Percentiles rank a stretch among this genome's conserved stretches.
These are phyloP conservation scores for Zaprionus davidi DNA, from an alignment of 1,140 invertebrate species.

Conservation along the genomic window DNA sequence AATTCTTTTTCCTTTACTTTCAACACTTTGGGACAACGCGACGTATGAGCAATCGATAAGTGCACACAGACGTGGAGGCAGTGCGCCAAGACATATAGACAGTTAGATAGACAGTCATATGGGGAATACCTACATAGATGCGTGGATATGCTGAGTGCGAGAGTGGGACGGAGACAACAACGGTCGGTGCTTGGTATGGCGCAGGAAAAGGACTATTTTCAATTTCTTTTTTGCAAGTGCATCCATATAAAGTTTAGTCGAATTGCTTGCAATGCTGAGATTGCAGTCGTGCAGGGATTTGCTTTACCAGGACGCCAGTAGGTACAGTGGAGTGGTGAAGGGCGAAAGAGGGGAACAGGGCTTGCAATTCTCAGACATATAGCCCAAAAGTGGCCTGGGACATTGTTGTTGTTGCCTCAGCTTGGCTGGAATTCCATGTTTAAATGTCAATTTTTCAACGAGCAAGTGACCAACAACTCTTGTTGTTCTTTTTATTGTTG, in stretches of 20 bases:
- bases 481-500: conserved; percentile 29
- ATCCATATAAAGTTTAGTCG: conserved; percentile 66
- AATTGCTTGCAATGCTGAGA: conserved; percentile 72
- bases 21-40: conserved; percentile 63
- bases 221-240: conserved; percentile 74
- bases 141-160: conserved; percentile 15
- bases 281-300: conserved; percentile 66
- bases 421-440: conserved; percentile 79
- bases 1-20: conserved; percentile 41
- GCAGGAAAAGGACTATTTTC: conserved; percentile 58
- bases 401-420: conserved; percentile 73
- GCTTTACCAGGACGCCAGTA: conserved; percentile 40
- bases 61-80: conserved; percentile 59
- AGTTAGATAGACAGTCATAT: conserved; percentile 77
- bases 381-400: conserved; percentile 65
- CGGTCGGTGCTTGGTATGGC: neutral
- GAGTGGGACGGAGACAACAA: neutral
- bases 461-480: conserved; percentile 68
- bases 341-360: neutral
- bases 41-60: conserved; percentile 78
- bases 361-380: conserved; percentile 33
- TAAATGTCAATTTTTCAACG: conserved; percentile 81
- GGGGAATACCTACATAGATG: conserved; percentile 63
- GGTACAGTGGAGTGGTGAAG: conserved; percentile 2
- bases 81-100: conserved; percentile 42